Conservation (phyloP, 2,888 invertebrate species). For the Proisotoma minuta region DNA sequence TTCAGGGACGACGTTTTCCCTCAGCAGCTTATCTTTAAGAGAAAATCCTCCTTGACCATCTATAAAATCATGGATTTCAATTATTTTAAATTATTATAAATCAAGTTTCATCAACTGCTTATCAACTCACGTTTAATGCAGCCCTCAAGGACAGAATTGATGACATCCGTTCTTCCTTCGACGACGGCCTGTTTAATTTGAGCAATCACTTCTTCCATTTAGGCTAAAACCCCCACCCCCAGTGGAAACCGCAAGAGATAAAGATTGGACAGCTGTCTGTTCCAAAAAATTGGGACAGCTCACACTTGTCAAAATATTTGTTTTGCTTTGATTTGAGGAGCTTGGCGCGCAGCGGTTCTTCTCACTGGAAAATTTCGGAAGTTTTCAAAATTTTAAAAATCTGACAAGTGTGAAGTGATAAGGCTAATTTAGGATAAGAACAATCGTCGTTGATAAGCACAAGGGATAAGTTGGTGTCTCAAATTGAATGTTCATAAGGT, state of each 20-base stretch:
- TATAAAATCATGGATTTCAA: slow-evolving; percentile 33
- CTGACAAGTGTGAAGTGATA: too few relatives aligned
- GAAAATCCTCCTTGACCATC: slow-evolving; percentile 51
- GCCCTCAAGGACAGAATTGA: slow-evolving; percentile 56
- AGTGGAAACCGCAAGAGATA: neutral
- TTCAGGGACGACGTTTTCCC: slow-evolving; percentile 54
- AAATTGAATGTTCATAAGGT: too few relatives aligned
- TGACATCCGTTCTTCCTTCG: slow-evolving; percentile 58
- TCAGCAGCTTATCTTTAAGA: slow-evolving; percentile 54
- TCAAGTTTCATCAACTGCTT: neutral
- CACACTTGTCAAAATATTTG: too few relatives aligned
- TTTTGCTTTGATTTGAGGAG: too few relatives aligned
- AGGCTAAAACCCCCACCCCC: neutral
- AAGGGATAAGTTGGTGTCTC: too few relatives aligned
- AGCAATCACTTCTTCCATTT: slow-evolving; percentile 53
- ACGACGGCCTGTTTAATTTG: slow-evolving; percentile 57
- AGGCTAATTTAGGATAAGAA: too few relatives aligned
- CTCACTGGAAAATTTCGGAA: too few relatives aligned
- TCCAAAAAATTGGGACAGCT: too few relatives aligned
- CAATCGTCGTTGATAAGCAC: too few relatives aligned
- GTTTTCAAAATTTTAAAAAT: too few relatives aligned
- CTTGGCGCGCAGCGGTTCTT: too few relatives aligned
- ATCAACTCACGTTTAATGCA: slow-evolving; percentile 53
- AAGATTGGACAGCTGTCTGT: too few relatives aligned
- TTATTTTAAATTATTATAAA: slow-evolving; percentile 6